A percentile compares a stretch with the other conserved stretches of the same genome.
Conservation (phyloP, 2,888 invertebrate genomes). For the Holacanthella duospinosa region DNA sequence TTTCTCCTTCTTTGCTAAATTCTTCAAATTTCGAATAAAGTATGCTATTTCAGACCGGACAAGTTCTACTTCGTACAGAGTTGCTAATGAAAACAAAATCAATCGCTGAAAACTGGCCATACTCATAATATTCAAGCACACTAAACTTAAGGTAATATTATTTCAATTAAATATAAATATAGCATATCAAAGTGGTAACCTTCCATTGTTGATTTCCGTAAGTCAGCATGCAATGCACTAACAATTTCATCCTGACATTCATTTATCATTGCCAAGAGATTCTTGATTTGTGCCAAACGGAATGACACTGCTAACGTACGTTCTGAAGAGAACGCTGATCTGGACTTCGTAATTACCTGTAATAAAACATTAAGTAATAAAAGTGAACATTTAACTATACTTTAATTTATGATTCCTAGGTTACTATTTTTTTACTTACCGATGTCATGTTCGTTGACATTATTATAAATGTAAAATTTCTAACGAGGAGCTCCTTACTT, state of each 20-base stretch:
- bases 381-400: not conserved
- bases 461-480: no score
- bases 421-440: no score
- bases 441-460: no score
- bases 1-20: constrained; percentile 16
- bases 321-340: constrained; percentile 59
- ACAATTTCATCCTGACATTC: constrained; percentile 65
- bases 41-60: constrained; percentile 19
- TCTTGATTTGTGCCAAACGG: constrained; percentile 68
- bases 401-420: no score
- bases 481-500: no score
- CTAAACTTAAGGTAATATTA: no score
- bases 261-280: constrained; percentile 61
- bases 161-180: no score
- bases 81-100: constrained; percentile 13
- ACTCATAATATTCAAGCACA: not conserved
- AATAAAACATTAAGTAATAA: not conserved
- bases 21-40: constrained; percentile 21
- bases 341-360: not conserved
- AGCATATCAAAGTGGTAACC: no score
- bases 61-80: constrained; percentile 30
- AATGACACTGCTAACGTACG: constrained; percentile 67
- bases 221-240: constrained; percentile 64
- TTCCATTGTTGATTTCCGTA: constrained; percentile 48
- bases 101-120: not conserved